A percentile compares a stretch with the other conserved stretches of the same genome.
These are phyloP conservation scores for Sarcophaga subvicina DNA, from an alignment of 2,888 invertebrate genomes.

Conservation along the genomic window DNA sequence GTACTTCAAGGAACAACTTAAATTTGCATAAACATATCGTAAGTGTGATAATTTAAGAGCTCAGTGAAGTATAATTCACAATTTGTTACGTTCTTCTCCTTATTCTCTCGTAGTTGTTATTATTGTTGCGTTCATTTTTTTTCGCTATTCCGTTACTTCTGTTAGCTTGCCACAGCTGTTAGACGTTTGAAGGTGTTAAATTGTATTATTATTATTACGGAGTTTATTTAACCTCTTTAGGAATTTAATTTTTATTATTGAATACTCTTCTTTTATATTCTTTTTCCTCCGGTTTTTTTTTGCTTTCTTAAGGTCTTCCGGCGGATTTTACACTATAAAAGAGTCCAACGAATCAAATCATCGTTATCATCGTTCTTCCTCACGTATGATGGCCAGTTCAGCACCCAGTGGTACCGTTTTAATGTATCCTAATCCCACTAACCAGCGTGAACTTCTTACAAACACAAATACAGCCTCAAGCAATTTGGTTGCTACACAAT, in stretches of 20 bases:
- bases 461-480: slow-evolving; percentile 59
- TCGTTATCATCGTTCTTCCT: slow-evolving; percentile 73
- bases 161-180: neutral
- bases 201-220: too few relatives aligned
- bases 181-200: neutral
- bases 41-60: slow-evolving; percentile 40
- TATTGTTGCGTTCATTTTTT: neutral
- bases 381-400: slow-evolving; percentile 77
- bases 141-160: too few relatives aligned
- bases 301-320: slow-evolving; percentile 74
- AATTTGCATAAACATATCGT: slow-evolving; percentile 51
- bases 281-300: slow-evolving; percentile 3
- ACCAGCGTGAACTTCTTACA: slow-evolving; percentile 67
- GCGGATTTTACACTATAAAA: slow-evolving; percentile 78
- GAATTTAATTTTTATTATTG: slow-evolving; percentile 10
- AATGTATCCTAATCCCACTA: slow-evolving; percentile 78
- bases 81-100: neutral
- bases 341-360: slow-evolving; percentile 71
- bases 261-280: neutral
- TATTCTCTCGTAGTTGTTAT: neutral
- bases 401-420: slow-evolving; percentile 79
- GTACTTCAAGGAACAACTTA: slow-evolving; percentile 21
- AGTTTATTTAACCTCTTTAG: neutral
- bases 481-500: slow-evolving; percentile 56
- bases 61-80: slow-evolving; percentile 22